phyloP scores from a whole-genome alignment of 2,888 invertebrate species.

The Plebejus argus region DNA sequence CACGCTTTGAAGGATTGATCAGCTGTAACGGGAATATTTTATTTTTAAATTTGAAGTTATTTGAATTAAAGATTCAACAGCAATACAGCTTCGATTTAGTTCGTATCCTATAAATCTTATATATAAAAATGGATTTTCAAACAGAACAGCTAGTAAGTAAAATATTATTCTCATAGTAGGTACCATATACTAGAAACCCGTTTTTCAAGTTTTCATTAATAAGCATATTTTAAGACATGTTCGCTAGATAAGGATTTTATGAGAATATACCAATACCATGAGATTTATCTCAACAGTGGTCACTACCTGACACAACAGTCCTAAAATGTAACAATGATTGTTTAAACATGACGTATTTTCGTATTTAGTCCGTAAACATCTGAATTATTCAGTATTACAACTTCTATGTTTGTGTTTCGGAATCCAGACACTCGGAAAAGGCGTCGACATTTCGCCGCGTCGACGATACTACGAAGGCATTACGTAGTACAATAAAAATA shows the following conservation, averaged over 20 bases:
- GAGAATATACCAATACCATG: no score
- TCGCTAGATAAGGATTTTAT: no score
- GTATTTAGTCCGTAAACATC: slow-evolving; percentile 31
- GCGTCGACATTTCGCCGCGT: slow-evolving; percentile 31
- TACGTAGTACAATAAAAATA: slow-evolving; percentile 38
- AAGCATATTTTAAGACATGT: no score
- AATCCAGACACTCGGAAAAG: neutral
- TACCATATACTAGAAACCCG: no score
- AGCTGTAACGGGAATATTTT: neutral
- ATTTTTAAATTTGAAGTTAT: neutral
- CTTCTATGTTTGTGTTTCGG: slow-evolving; percentile 20
- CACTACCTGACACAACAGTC: neutral
- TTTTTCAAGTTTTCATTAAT: no score
- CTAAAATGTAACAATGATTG: neutral
- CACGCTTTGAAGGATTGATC: neutral
- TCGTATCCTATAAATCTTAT: no score
- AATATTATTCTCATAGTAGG: no score
- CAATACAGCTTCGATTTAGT: no score
- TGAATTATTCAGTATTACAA: slow-evolving; percentile 24
- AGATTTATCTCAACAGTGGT: neutral
- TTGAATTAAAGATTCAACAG: no score
- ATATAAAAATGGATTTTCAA: no score
- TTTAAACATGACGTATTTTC: neutral
- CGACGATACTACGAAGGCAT: slow-evolving; percentile 40
- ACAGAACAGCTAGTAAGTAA: no score